phyloP scores from a whole-genome alignment of 2,113 vertebrate species.

The Cyrtonyx montezumae region DNA sequence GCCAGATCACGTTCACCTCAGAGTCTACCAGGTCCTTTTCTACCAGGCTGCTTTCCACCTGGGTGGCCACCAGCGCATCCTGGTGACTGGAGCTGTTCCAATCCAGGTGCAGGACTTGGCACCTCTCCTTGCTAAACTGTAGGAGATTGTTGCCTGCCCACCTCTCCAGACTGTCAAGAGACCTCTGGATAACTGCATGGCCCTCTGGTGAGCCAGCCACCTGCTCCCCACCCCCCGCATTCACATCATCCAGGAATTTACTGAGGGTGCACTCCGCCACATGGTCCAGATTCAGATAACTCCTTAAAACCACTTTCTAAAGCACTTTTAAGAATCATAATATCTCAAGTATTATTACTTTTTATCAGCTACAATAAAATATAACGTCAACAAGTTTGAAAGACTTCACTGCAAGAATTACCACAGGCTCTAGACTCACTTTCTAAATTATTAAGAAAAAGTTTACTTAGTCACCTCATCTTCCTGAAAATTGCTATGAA shows the following conservation, averaged over 20 bases:
- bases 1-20: neutral
- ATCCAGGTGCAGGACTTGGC: neutral
- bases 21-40: neutral
- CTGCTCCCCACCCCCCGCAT: no score
- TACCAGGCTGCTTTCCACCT: neutral
- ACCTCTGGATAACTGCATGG: neutral
- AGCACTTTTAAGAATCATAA: neutral
- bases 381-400: neutral
- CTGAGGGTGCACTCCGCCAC: neutral
- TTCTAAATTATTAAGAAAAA: neutral
- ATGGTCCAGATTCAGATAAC: neutral
- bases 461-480: neutral
- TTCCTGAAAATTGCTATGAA: neutral
- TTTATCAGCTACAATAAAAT: neutral
- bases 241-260: neutral
- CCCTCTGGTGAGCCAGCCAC: neutral
- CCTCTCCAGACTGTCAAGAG: neutral
- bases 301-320: neutral
- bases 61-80: neutral
- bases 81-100: neutral
- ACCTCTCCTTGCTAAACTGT: neutral
- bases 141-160: neutral
- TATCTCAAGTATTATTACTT: neutral
- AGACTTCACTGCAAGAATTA: neutral
- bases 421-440: neutral